A percentile compares a stretch with the other conserved stretches of the same genome.
These are phyloP conservation scores for Sphenodon punctatus DNA, from an alignment of 2,797 vertebrate genomes.

Conservation along the genomic window DNA sequence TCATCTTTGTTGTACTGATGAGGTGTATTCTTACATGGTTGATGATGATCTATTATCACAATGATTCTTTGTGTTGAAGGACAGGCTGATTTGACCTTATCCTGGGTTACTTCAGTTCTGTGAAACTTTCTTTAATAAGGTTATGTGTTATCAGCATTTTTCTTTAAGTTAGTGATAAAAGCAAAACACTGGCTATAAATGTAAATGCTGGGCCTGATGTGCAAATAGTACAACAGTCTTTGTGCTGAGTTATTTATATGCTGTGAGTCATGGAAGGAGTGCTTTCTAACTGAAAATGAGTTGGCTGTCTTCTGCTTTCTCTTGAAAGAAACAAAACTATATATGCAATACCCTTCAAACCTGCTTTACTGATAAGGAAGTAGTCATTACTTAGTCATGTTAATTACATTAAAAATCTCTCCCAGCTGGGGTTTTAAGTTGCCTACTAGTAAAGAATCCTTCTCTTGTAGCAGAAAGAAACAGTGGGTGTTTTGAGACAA, in stretches of 20 bases:
- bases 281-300: no score
- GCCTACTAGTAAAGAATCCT: no score
- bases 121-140: slow-evolving; percentile 15
- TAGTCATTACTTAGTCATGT: no score
- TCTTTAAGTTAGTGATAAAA: slow-evolving; percentile 36
- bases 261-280: slow-evolving; percentile 39
- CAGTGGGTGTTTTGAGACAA: no score
- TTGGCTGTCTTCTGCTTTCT: no score
- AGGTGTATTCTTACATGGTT: not conserved
- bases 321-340: no score
- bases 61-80: no score
- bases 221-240: slow-evolving; percentile 44
- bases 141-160: not conserved
- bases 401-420: no score
- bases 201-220: slow-evolving; percentile 24
- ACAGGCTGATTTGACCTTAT: not conserved
- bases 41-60: not conserved
- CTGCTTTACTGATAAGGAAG: not conserved
- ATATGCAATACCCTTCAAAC: not conserved
- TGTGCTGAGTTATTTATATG: slow-evolving; percentile 54
- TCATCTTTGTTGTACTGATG: not conserved
- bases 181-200: slow-evolving; percentile 47
- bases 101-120: not conserved
- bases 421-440: no score
- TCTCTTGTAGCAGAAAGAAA: no score